Percentiles rank a stretch among this genome's conserved stretches.
phyloP scores from a whole-genome alignment of 2,797 vertebrate genomes.

The Alexandromys oeconomus region DNA sequence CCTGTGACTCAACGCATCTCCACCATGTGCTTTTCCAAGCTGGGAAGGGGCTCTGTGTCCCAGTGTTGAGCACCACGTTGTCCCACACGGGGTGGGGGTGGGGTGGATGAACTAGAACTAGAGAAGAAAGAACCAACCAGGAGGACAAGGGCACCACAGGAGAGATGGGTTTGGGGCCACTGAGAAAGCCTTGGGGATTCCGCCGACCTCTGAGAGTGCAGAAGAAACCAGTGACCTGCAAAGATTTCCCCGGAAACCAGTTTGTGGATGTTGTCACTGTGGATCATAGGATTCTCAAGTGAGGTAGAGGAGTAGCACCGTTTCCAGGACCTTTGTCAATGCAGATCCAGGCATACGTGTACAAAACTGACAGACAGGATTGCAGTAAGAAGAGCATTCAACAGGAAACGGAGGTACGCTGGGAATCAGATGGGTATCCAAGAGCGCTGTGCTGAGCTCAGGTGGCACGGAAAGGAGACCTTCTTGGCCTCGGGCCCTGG shows the following conservation, averaged over 20 bases:
- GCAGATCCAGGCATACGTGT: neutral
- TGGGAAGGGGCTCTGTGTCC: neutral
- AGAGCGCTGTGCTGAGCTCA: neutral
- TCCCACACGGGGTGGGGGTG: accelerated
- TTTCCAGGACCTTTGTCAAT: neutral
- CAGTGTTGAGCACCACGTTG: accelerated
- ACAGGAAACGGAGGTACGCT: neutral
- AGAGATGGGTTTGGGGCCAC: neutral
- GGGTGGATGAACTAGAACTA: neutral
- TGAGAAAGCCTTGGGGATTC: neutral
- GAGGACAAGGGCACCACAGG: neutral
- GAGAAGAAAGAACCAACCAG: neutral
- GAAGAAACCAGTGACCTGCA: neutral
- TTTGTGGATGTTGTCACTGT: neutral
- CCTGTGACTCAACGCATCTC: neutral
- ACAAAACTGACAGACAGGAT: neutral
- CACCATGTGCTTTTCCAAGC: neutral
- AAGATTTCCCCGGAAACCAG: neutral
- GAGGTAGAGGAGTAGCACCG: neutral
- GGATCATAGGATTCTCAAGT: neutral
- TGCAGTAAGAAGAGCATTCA: neutral
- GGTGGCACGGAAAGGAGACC: neutral
- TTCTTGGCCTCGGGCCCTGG: accelerated
- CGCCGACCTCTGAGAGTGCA: neutral
- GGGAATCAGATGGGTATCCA: neutral